Conservation (phyloP, 2,888 invertebrate species). For the Drosophila prolongata region DNA sequence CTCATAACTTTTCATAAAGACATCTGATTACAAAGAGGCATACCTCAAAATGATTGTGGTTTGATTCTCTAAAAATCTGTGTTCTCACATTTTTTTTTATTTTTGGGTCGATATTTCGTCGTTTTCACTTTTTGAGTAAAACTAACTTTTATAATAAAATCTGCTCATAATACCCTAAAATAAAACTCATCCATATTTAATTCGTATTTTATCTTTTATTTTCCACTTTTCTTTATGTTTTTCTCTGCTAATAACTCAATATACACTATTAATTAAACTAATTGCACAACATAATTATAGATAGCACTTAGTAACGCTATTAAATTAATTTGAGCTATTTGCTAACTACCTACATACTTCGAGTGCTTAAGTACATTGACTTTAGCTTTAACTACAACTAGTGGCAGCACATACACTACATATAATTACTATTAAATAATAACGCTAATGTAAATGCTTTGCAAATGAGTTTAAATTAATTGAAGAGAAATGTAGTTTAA, state of each 20-base stretch:
- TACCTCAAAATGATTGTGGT: too few species aligned
- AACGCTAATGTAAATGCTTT: constrained; percentile 55
- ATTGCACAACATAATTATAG: constrained; percentile 8
- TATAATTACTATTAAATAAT: constrained; percentile 38
- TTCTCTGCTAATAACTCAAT: constrained; percentile 14
- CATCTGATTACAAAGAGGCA: too few species aligned
- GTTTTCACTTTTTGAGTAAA: too few species aligned
- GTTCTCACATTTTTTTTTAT: too few species aligned
- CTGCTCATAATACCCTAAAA: background rate
- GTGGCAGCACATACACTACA: constrained; percentile 62
- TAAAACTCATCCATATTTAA: background rate
- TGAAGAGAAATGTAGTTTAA: constrained; percentile 36
- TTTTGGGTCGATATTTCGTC: too few species aligned
- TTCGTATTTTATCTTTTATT: constrained; percentile 27
- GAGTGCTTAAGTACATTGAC: constrained; percentile 69
- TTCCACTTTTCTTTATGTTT: constrained; percentile 1
- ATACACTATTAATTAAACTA: constrained; percentile 21
- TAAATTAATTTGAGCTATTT: constrained; percentile 40
- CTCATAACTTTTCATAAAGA: too few species aligned
- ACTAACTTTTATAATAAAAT: too few species aligned
- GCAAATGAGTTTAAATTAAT: constrained; percentile 63
- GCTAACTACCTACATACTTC: constrained; percentile 56
- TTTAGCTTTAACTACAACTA: constrained; percentile 59
- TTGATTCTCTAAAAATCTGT: too few species aligned
- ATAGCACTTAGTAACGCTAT: constrained; percentile 15